Conservation (phyloP, 2,113 vertebrate genomes). For the Sterrhoptilus dennistouni region DNA sequence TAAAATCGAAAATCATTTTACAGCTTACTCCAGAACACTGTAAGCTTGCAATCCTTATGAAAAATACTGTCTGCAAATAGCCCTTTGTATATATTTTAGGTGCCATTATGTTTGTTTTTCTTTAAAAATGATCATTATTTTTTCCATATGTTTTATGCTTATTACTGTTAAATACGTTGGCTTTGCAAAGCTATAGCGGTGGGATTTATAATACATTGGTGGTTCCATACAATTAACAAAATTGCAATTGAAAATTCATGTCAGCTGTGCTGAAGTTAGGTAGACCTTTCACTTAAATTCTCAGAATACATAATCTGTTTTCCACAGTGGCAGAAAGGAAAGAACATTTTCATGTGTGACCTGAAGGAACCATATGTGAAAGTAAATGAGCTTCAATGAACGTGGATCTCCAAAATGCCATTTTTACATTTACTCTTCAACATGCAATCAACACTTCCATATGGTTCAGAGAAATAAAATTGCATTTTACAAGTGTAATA, state of each 20-base stretch:
- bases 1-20: conserved; percentile 19
- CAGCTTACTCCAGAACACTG: not conserved
- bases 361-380: not conserved
- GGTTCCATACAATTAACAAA: not conserved
- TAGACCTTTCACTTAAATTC: not conserved
- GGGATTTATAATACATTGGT: not conserved
- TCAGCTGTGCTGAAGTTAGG: not conserved
- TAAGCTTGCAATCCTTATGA: not conserved
- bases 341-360: not conserved
- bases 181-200: not conserved
- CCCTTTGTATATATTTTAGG: not conserved
- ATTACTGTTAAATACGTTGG: not conserved
- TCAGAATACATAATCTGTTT: not conserved
- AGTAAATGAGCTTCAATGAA: not conserved
- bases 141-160: conserved; percentile 11
- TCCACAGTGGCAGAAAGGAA: not conserved
- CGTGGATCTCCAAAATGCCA: not conserved
- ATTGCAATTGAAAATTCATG: conserved; percentile 1
- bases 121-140: not conserved
- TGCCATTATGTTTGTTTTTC: not conserved
- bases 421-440: not conserved
- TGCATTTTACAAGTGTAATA: not conserved
- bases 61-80: conserved; percentile 3
- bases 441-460: not conserved
- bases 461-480: not conserved